A percentile compares a stretch with the other conserved stretches of the same genome.
Evolutionary conservation across 2,797 vertebrate genomes (phyloP).

Genomic region (Cichlasoma orientale): DNA sequence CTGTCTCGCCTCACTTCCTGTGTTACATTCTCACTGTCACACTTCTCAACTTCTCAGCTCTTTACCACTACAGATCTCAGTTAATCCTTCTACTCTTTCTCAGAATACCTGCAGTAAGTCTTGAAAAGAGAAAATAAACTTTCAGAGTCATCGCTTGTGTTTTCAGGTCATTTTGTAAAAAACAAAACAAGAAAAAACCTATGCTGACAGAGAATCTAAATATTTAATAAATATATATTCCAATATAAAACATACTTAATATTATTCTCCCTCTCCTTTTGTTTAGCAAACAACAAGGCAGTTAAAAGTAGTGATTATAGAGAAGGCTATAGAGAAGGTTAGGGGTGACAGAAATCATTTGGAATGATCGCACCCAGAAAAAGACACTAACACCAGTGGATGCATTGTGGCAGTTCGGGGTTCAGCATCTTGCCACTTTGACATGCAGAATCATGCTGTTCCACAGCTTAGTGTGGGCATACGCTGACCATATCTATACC

Average conservation of each 20-base stretch:
- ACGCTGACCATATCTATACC: neutral
- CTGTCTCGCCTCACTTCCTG: slow-evolving; percentile 15
- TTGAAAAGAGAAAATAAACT: neutral
- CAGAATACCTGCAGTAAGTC: neutral
- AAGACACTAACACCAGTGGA: neutral
- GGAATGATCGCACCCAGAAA: neutral
- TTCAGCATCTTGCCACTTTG: neutral
- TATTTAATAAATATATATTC: neutral
- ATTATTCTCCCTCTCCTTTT: neutral
- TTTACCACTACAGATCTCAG: slow-evolving; percentile 7
- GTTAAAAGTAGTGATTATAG: neutral
- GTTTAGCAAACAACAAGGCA: neutral
- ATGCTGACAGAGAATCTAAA: neutral
- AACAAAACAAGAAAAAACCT: neutral
- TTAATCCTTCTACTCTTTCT: slow-evolving; percentile 5
- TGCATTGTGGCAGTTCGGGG: neutral
- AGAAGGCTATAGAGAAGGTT: neutral
- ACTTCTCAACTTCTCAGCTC: slow-evolving; percentile 21
- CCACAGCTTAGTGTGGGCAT: neutral
- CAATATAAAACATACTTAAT: neutral
- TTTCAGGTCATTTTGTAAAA: neutral
- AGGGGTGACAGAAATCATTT: neutral
- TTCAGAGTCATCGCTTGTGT: neutral
- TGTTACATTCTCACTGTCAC: slow-evolving; percentile 22
- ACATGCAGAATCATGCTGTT: neutral